Percentiles rank a stretch among this genome's conserved stretches.
These are phyloP conservation scores for Prionchulus punctatus DNA, from an alignment of 2,888 invertebrate species.

Conservation along the genomic window DNA sequence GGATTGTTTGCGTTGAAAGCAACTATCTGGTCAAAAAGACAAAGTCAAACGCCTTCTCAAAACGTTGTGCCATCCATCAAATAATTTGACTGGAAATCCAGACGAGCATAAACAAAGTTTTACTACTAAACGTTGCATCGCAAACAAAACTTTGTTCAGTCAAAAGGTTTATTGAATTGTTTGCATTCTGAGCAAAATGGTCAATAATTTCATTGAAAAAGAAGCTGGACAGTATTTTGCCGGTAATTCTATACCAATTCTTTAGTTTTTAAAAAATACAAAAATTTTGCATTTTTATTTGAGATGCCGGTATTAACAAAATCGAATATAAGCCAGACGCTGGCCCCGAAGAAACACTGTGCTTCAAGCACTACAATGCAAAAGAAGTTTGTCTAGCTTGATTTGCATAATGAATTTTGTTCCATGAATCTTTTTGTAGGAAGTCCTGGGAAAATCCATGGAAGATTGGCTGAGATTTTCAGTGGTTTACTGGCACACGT, in stretches of 20 bases:
- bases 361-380: slow-evolving; percentile 46
- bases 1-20: too few species aligned
- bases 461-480: slow-evolving; percentile 51
- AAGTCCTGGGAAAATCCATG: slow-evolving; percentile 44
- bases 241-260: too few species aligned
- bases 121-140: too few species aligned
- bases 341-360: slow-evolving; percentile 39
- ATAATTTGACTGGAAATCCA: too few species aligned
- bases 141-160: too few species aligned
- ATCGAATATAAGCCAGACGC: slow-evolving; percentile 45
- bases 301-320: slow-evolving; percentile 21
- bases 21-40: too few species aligned
- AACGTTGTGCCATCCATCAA: too few species aligned
- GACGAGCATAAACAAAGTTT: too few species aligned
- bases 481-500: slow-evolving; percentile 43
- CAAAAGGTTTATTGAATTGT: too few species aligned
- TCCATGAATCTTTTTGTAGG: slow-evolving; percentile 16
- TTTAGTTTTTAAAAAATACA: too few species aligned
- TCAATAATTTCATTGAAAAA: neutral
- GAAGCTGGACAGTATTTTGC: neutral
- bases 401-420: neutral
- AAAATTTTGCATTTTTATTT: neutral
- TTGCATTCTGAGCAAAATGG: too few species aligned
- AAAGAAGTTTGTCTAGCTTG: slow-evolving; percentile 38
- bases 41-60: too few species aligned